Base-by-base conservation (phyloP, 2,113 vertebrate species). In the Laticauda laticaudata region DNA sequence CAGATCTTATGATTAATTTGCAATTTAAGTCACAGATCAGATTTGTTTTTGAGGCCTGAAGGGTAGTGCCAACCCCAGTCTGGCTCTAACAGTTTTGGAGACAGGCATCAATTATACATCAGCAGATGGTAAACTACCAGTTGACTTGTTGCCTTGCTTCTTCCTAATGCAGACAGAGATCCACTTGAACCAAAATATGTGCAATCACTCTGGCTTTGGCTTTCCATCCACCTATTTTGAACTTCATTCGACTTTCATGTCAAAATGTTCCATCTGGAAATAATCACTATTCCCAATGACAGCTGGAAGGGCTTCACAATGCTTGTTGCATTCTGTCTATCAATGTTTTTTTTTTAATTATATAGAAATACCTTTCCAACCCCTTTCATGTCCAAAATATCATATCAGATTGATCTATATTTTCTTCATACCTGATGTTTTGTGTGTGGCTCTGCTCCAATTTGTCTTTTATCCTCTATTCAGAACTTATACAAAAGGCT, bases 101-200 rank as follows among this genome's bases (percentile, higher is more conserved):
- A 18, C 54, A 75, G 51, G n/a, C 23, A 92, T 12, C 59, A 54
- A 87, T 81, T 39, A 69, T 51, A 23, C 34, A 57, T 48, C 53
- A 86, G 57, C 5, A 12, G 59, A 75, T 48, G 43, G 53, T n/a
- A 39, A 92, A 43, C 39, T 51, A 85, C 39, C 87, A 89, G 26
- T 24, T n/a, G 43, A 81, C 53, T 85, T 21, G 1, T 56, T 56
- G 64, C 3, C 56, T 89, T 75, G 53, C n/a, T 85, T 85, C 34
- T 23, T 11, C 29, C 23, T 55, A 89, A 85, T 21, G 54, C 39
- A 85, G 24, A 56, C 11, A 89, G 54, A 15, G 15, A 81, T 89
- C 87, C 54, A 56, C n/a, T 39, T 89, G 92, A 69, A 89, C 51
- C 59, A 89, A 92, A 92, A 59, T 43, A 85, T 85, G 87, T 45